Conservation (phyloP, 2,888 invertebrate species). For the Auanema freiburgensis region DNA sequence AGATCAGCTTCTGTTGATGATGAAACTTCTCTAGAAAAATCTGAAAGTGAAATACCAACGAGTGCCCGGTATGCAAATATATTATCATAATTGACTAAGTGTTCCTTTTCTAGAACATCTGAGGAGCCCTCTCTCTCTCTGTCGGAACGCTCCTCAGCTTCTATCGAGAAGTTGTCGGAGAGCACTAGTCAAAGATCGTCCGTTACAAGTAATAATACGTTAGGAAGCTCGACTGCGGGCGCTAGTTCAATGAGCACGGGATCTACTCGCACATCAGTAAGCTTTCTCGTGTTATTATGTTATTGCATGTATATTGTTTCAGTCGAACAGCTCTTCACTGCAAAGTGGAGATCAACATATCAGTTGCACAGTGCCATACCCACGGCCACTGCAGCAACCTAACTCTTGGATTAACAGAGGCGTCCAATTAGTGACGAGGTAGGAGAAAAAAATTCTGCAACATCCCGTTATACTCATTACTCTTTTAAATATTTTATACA, state of each 20-base stretch:
- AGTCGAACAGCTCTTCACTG: slow-evolving; percentile 6
- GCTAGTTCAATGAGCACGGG: slow-evolving; percentile 10
- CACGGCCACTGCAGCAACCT: slow-evolving; percentile 38
- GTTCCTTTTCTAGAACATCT: slow-evolving; percentile 8
- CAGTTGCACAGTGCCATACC: slow-evolving; percentile 34
- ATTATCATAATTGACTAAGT: not conserved
- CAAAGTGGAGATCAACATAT: slow-evolving; percentile 32
- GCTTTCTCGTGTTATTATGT: too few relatives aligned
- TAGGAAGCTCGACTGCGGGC: not conserved
- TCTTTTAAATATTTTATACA: not conserved
- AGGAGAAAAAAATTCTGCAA: not conserved
- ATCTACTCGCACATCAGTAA: not conserved
- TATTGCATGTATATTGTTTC: too few relatives aligned
- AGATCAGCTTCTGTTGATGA: slow-evolving; percentile 10
- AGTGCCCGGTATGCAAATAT: slow-evolving; percentile 8
- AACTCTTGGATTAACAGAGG: slow-evolving; percentile 46
- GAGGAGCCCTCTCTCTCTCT: slow-evolving; percentile 10
- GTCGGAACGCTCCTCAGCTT: not conserved
- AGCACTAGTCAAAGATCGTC: too few relatives aligned
- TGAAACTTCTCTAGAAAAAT: slow-evolving; percentile 10
- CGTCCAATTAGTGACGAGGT: slow-evolving; percentile 38
- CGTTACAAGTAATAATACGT: too few relatives aligned
- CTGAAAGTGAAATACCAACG: slow-evolving; percentile 12
- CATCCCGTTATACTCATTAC: not conserved
- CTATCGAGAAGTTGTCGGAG: not conserved